Evolutionary conservation across 2,113 vertebrate species (phyloP).

Genomic region (Tenebrosternarchus preto): DNA sequence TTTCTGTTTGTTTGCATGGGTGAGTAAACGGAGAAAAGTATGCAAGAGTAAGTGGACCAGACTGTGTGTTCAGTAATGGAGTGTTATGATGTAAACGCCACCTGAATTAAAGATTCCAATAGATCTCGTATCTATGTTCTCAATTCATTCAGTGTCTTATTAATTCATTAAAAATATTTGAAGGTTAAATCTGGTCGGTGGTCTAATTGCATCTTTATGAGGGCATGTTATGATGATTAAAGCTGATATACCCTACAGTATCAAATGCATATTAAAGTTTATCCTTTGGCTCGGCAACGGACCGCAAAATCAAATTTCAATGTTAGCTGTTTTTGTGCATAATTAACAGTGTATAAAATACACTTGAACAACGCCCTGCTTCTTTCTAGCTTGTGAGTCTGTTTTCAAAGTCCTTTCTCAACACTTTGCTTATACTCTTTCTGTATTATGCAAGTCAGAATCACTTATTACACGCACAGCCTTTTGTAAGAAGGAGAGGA

Average conservation of each 20-base stretch:
- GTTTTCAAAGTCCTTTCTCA: neutral
- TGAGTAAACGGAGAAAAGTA: neutral
- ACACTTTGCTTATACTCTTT: neutral
- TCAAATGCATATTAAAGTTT: slow-evolving; percentile 7
- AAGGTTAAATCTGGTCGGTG: slow-evolving; percentile 42
- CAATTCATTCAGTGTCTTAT: slow-evolving; percentile 36
- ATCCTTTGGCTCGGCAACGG: neutral
- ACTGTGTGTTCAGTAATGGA: slow-evolving; percentile 23
- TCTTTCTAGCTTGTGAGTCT: too few relatives aligned
- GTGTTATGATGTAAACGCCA: slow-evolving; percentile 47
- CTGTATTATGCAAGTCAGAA: neutral
- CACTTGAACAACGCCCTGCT: too few relatives aligned
- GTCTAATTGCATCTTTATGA: slow-evolving; percentile 41
- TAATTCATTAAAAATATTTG: slow-evolving; percentile 45
- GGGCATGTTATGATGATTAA: slow-evolving; percentile 35
- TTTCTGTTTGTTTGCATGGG: slow-evolving; percentile 8
- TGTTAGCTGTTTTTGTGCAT: neutral
- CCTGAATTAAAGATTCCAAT: slow-evolving; percentile 37
- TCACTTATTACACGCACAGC: slow-evolving; percentile 12
- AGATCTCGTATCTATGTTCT: slow-evolving; percentile 40
- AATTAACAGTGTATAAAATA: too few relatives aligned
- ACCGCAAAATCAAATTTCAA: neutral
- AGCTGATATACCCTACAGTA: slow-evolving; percentile 30
- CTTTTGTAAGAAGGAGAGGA: neutral
- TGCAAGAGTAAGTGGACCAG: slow-evolving; percentile 3